Evolutionary conservation across 1,140 invertebrate species (phyloP).

Genomic region (Monomorium pharaonis): DNA sequence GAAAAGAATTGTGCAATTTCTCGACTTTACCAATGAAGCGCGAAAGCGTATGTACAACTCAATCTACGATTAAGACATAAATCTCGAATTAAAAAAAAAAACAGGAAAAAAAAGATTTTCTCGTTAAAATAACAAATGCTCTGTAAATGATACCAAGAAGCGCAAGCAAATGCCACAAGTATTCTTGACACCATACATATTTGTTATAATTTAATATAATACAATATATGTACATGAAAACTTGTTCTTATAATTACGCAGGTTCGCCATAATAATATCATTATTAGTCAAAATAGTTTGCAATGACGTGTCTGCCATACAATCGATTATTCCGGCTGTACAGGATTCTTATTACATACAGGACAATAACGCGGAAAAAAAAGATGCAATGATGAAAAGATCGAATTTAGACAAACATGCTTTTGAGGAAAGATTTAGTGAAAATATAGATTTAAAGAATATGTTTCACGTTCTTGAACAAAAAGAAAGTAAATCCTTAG

Average conservation of each 20-base stretch:
- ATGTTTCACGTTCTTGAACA: background rate
- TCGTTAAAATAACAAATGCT: conserved; percentile 19
- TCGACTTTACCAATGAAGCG: background rate
- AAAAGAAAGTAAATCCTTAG: conserved; percentile 29
- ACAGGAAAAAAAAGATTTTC: background rate
- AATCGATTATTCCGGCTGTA: conserved; percentile 19
- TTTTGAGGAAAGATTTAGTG: background rate
- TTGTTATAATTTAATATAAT: background rate
- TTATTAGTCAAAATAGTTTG: conserved; percentile 68
- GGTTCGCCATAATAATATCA: conserved; percentile 70
- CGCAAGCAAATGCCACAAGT: conserved; percentile 21
- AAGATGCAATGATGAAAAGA: background rate
- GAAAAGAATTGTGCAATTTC: background rate
- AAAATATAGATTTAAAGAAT: background rate
- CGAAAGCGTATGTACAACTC: background rate
- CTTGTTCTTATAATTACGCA: conserved; percentile 7
- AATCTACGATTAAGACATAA: conserved; percentile 16
- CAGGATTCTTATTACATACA: background rate
- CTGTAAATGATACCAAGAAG: conserved; percentile 45
- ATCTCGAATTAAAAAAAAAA: background rate
- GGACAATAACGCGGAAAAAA: background rate
- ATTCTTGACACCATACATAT: conserved; percentile 8
- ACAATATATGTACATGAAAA: background rate
- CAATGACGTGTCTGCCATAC: conserved; percentile 28
- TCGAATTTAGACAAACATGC: background rate